Percentiles rank a stretch among this genome's conserved stretches.
phyloP scores from a whole-genome alignment of 2,113 vertebrate genomes.

The Channa argus region DNA sequence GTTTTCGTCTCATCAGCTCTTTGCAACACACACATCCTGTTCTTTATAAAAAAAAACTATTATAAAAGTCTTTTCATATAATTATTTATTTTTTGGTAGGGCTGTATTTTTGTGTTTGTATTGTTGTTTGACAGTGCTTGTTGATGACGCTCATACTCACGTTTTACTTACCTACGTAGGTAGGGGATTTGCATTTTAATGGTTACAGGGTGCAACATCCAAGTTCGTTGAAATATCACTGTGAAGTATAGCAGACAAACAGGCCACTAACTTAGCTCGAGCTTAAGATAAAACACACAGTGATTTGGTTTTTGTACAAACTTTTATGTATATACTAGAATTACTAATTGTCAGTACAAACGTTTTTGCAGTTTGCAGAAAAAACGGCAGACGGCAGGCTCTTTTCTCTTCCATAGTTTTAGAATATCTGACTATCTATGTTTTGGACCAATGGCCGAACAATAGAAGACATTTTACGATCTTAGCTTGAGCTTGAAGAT shows the following conservation, averaged over 20 bases:
- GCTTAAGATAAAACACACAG: too few species aligned
- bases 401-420: too few species aligned
- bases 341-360: too few species aligned
- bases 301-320: too few species aligned
- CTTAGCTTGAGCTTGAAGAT: too few species aligned
- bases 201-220: background rate
- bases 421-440: background rate
- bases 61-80: too few species aligned
- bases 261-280: too few species aligned
- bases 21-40: conserved; percentile 2
- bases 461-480: background rate
- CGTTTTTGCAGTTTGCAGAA: background rate
- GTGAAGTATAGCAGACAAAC: background rate
- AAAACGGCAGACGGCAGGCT: too few species aligned
- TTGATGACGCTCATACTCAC: conserved; percentile 3
- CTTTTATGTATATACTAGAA: too few species aligned
- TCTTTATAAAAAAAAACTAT: conserved; percentile 16
- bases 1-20: conserved; percentile 71
- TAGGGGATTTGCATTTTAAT: background rate
- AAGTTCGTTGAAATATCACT: too few species aligned
- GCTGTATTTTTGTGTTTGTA: background rate
- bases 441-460: background rate
- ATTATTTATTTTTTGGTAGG: background rate
- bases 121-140: conserved; percentile 20
- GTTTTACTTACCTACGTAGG: background rate